Conservation (phyloP, 2,888 invertebrate species). For the Linnaemya tessellans region DNA sequence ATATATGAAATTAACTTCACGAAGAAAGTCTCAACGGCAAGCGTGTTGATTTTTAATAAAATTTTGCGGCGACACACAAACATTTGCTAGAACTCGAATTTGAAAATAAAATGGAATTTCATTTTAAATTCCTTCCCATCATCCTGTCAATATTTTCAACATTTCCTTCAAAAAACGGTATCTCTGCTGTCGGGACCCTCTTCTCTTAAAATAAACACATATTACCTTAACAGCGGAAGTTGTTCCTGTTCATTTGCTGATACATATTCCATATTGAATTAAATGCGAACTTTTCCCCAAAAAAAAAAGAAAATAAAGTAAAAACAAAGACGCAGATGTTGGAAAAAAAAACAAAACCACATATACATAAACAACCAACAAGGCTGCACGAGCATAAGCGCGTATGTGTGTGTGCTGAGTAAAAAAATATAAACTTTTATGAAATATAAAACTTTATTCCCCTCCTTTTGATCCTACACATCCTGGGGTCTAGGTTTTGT, state of each 20-base stretch:
- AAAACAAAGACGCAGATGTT: background rate
- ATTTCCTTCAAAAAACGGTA: background rate
- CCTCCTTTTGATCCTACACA: conserved; percentile 34
- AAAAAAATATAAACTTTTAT: conserved; percentile 40
- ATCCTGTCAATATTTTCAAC: background rate
- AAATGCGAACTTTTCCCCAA: conserved; percentile 79
- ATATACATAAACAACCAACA: conserved; percentile 42
- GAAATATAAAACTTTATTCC: conserved; percentile 42
- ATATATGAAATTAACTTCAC: background rate
- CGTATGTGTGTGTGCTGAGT: conserved; percentile 5
- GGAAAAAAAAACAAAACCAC: conserved; percentile 45
- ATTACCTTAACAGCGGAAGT: conserved; percentile 78
- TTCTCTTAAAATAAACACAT: conserved; percentile 32
- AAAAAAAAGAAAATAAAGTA: conserved; percentile 3
- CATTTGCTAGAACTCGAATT: too few species aligned
- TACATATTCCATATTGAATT: conserved; percentile 82
- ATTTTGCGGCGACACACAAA: background rate
- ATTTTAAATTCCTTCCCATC: background rate
- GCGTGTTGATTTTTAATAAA: background rate
- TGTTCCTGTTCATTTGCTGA: conserved; percentile 78
- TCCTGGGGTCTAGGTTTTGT: conserved; percentile 44
- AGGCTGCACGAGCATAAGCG: conserved; percentile 5
- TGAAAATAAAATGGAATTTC: too few species aligned
- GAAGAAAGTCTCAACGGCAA: background rate
- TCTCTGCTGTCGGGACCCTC: too few species aligned